Evolutionary conservation across 2,797 vertebrate genomes (phyloP), one percentile per base, ranked within the genome.

Genomic region (Atherinosoma microstoma): DNA sequence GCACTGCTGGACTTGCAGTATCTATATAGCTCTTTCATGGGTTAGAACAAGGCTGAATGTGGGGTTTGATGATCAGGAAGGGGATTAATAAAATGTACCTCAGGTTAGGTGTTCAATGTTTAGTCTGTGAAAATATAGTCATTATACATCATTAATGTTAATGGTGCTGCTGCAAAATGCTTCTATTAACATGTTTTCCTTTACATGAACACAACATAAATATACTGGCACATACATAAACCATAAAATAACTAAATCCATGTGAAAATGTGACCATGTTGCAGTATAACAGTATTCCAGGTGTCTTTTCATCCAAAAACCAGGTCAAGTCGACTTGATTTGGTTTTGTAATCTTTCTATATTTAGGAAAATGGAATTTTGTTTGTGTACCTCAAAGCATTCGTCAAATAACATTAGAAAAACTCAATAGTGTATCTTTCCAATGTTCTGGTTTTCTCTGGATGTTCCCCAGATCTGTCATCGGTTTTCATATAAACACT

Each of bases 21-120:
- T 90, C 90, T 94, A 89, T 94, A 84, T 70, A 59, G 84, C 77
- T 75, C 91, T 91, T 94, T 94, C 92, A 95, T 86, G n/a, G 78
- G 67, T 36, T 56, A 64, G 20, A 75, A 82, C 59, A 16, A 64
- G 79, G 51, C 74, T 88, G 90, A 93, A 94, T 89, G 80, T 78
- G 49, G 76, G 80, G 86, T 84, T 91, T 93, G 89, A 92, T 87
- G 70, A 89, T 84, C 78, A 78, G 76, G 79, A 78, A 80, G 58
- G 85, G 65, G 83, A 88, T 87, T 91, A 73, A 78, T 49, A 49
- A 47, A 88, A 76, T 72, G 30, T 45, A 76, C 78, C 72, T 85
- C 78, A 75, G 84, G 58, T 83, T 9, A 80, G 83, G 72, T 82
- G 85, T 72, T 87, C 78, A 89, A 90, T 66, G 51, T 76, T 85